These are phyloP conservation scores for Macrosiphum euphorbiae DNA, from an alignment of 2,888 invertebrate genomes.

Conservation along the genomic window DNA sequence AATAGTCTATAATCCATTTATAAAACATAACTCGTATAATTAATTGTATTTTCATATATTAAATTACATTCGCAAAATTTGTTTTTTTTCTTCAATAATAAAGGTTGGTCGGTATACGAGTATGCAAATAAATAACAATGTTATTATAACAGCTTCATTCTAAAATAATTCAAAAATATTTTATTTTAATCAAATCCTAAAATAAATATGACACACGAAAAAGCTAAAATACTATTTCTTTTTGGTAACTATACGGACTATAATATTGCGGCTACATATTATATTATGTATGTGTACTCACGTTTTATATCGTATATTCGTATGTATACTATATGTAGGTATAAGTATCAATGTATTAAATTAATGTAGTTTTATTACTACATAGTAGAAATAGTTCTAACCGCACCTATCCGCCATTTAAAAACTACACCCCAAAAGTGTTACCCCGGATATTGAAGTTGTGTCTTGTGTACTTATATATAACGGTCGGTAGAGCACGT, in stretches of 20 bases:
- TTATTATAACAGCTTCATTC: not conserved
- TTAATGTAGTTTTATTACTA: not conserved
- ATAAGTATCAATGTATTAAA: not conserved
- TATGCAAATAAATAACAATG: not conserved
- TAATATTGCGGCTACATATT: not conserved
- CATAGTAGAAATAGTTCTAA: not conserved
- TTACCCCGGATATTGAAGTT: conserved; percentile 53
- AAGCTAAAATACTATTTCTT: not conserved
- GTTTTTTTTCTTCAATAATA: not conserved
- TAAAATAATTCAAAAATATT: not conserved
- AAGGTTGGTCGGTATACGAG: too few species aligned
- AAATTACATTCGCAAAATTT: not conserved
- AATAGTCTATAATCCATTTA: not conserved
- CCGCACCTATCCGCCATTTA: conserved; percentile 50
- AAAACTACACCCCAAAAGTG: conserved; percentile 34
- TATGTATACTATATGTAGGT: too few species aligned
- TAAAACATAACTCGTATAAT: not conserved
- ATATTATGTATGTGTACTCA: not conserved
- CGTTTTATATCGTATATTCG: not conserved
- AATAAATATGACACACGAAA: not conserved
- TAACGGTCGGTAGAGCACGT: conserved; percentile 16
- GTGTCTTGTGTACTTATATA: not conserved
- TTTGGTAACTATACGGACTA: not conserved
- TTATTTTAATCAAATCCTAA: not conserved
- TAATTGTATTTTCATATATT: not conserved